Evolutionary conservation across 2,113 vertebrate species (phyloP).

Genomic region (Rhynchomys soricoides): DNA sequence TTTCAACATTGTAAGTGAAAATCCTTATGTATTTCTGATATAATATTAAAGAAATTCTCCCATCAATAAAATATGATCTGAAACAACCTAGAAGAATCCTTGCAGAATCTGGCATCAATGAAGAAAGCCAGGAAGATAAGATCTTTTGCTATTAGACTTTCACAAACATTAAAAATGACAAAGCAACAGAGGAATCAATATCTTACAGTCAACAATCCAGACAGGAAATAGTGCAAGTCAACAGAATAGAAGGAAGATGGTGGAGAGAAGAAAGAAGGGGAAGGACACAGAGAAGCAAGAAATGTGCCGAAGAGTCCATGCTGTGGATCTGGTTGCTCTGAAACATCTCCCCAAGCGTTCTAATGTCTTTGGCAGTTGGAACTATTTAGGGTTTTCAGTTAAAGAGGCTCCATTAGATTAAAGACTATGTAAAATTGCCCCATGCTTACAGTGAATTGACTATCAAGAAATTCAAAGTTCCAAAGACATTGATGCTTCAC

Average conservation of each 20-base stretch:
- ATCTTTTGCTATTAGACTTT: not conserved
- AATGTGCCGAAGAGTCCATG: not conserved
- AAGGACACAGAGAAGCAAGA: not conserved
- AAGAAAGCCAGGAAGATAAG: not conserved
- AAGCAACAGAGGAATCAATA: not conserved
- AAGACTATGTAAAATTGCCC: not conserved
- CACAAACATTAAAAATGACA: slow-evolving; percentile 25
- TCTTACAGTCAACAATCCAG: not conserved
- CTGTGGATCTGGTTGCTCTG: not conserved
- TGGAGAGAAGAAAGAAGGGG: not conserved
- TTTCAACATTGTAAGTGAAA: slow-evolving; percentile 35
- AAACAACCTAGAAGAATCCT: not conserved
- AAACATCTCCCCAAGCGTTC: not conserved
- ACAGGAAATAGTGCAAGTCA: not conserved
- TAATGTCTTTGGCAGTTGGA: not conserved
- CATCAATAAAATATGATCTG: slow-evolving; percentile 16
- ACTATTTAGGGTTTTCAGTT: not conserved
- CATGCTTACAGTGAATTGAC: not conserved
- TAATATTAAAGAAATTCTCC: slow-evolving; percentile 27
- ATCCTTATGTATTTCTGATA: not conserved
- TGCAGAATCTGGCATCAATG: not conserved
- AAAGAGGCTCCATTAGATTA: not conserved
- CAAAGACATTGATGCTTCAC: not conserved
- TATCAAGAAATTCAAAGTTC: slow-evolving; percentile 6
- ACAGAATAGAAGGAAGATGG: not conserved